Evolutionary conservation across 2,797 vertebrate species (phyloP).

Genomic region (Peromyscus attwateri): DNA sequence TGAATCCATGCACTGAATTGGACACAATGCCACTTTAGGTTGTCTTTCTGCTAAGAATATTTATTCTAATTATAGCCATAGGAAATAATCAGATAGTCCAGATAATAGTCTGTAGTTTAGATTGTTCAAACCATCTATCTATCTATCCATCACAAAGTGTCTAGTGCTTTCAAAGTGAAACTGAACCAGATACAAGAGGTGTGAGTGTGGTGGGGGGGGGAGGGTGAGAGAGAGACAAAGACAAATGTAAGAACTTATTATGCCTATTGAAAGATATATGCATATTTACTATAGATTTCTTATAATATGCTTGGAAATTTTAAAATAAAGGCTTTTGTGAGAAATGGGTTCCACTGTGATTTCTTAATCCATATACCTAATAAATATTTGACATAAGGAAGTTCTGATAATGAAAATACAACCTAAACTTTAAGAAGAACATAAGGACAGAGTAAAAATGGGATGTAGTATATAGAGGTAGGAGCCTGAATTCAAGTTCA

Average conservation of each 20-base stretch:
- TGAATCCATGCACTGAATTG: neutral
- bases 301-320: neutral
- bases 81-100: constrained; percentile 7
- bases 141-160: neutral
- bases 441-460: neutral
- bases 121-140: neutral
- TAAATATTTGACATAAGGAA: neutral
- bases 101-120: neutral
- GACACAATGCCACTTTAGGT: neutral
- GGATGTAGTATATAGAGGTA: neutral
- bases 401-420: neutral
- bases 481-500: neutral
- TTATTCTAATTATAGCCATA: neutral
- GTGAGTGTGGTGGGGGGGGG: neutral
- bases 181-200: neutral
- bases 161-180: neutral
- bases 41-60: neutral
- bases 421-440: neutral
- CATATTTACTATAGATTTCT: neutral
- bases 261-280: neutral
- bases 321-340: neutral
- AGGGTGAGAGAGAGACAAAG: neutral
- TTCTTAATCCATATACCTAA: neutral
- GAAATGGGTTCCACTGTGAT: neutral
- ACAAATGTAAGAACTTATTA: neutral